Evolutionary conservation across 2,113 vertebrate genomes (phyloP).

Genomic region (Dromiciops gliroides): DNA sequence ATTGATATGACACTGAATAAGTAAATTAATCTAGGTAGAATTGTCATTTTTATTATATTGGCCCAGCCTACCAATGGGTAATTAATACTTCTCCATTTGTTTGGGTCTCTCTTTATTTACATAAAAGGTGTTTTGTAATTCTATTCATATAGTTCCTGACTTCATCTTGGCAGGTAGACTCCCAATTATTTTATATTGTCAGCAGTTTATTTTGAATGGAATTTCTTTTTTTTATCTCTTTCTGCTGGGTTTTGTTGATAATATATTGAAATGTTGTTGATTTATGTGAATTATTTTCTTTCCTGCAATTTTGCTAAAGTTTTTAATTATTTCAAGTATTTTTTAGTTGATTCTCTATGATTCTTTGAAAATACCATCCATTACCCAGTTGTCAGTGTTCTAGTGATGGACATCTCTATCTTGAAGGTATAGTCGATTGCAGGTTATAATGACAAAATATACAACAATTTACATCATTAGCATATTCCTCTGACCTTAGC

Average conservation of each 20-base stretch:
- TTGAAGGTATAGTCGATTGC: not conserved
- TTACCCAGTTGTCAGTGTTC: not conserved
- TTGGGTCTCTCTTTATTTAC: no score
- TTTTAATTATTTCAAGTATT: not conserved
- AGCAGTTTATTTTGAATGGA: not conserved
- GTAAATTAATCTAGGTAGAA: no score
- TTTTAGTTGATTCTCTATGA: not conserved
- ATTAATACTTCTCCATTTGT: no score
- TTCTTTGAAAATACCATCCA: not conserved
- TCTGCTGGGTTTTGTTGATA: not conserved
- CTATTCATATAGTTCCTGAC: not conserved
- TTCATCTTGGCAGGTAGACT: not conserved
- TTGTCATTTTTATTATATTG: no score
- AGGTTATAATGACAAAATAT: not conserved
- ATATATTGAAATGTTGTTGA: not conserved
- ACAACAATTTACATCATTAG: not conserved
- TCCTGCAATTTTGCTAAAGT: not conserved
- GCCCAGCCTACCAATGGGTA: no score
- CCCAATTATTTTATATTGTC: not conserved
- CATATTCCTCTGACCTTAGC: not conserved
- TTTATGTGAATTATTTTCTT: no score
- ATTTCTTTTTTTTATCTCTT: not conserved
- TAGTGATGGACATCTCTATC: not conserved
- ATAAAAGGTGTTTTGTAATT: no score
- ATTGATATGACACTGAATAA: no score